Percentiles rank a stretch among this genome's conserved stretches.
Conservation (phyloP, 2,113 vertebrate genomes). For the Cavia porcellus region DNA sequence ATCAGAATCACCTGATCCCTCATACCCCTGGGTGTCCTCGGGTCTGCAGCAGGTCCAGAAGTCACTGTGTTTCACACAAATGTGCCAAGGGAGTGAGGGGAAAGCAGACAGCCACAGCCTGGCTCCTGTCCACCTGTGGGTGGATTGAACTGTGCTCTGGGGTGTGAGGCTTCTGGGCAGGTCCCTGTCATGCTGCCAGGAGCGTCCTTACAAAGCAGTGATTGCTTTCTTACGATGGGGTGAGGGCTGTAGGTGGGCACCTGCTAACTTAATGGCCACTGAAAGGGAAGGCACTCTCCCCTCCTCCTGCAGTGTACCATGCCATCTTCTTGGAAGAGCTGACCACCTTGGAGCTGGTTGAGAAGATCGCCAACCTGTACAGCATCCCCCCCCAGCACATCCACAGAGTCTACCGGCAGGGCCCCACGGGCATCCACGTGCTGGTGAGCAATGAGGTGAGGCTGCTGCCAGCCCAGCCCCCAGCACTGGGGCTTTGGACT, state of each 20-base stretch:
- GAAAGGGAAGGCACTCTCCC: neutral
- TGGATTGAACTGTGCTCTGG: neutral
- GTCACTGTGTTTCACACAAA: neutral
- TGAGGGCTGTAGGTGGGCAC: accelerated
- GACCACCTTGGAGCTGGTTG: slow-evolving; percentile 93
- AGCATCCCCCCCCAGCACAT: slow-evolving; percentile 94
- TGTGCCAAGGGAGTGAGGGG: neutral
- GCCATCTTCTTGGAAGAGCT: slow-evolving; percentile 96
- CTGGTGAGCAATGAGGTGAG: slow-evolving; percentile 96
- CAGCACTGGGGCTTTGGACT: neutral
- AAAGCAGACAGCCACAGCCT: neutral
- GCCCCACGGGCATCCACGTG: slow-evolving; percentile 94
- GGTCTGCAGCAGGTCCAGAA: neutral
- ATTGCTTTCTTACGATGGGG: neutral
- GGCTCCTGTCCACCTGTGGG: accelerated
- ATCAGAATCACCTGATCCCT: neutral
- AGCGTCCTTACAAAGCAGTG: no score
- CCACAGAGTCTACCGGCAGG: slow-evolving; percentile 93
- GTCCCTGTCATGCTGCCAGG: neutral
- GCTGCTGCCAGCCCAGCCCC: neutral
- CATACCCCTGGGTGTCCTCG: neutral
- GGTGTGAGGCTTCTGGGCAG: neutral
- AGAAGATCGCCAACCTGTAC: slow-evolving; percentile 95
- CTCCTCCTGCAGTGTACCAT: slow-evolving; percentile 91
- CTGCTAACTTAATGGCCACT: neutral